Evolutionary conservation across 2,797 vertebrate species (phyloP).

Genomic region (Rhinoraja longicauda): DNA sequence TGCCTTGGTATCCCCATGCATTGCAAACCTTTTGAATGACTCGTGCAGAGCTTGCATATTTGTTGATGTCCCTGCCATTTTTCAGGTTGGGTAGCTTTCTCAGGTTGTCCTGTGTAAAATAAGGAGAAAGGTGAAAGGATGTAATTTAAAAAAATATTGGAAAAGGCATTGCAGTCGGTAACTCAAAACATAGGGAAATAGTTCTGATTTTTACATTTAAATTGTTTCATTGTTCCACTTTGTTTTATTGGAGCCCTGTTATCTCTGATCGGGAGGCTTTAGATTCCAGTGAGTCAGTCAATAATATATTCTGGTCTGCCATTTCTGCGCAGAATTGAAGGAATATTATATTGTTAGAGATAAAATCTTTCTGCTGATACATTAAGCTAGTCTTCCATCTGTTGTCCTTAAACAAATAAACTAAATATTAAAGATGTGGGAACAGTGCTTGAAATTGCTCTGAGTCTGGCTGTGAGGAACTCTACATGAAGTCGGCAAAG

Average conservation of each 20-base stretch:
- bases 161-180: too few relatives aligned
- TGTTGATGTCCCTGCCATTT: slow-evolving; percentile 66
- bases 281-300: not conserved
- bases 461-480: not conserved
- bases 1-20: slow-evolving; percentile 84
- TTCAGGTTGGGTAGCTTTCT: not conserved
- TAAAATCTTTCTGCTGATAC: not conserved
- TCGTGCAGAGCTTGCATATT: slow-evolving; percentile 68
- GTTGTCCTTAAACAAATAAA: not conserved
- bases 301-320: not conserved
- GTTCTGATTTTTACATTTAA: not conserved
- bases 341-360: not conserved
- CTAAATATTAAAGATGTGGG: not conserved
- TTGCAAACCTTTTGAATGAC: slow-evolving; percentile 82
- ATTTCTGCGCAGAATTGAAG: not conserved
- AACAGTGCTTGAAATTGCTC: not conserved
- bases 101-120: slow-evolving; percentile 39
- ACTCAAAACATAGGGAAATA: not conserved
- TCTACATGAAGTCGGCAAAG: not conserved
- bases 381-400: not conserved
- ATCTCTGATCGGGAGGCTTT: not conserved
- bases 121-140: slow-evolving; percentile 8
- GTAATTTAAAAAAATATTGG: not conserved
- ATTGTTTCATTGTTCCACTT: not conserved
- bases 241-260: not conserved